Base-by-base conservation (phyloP, 2,797 vertebrate genomes). In the Helicolenus hilgendorfi region DNA sequence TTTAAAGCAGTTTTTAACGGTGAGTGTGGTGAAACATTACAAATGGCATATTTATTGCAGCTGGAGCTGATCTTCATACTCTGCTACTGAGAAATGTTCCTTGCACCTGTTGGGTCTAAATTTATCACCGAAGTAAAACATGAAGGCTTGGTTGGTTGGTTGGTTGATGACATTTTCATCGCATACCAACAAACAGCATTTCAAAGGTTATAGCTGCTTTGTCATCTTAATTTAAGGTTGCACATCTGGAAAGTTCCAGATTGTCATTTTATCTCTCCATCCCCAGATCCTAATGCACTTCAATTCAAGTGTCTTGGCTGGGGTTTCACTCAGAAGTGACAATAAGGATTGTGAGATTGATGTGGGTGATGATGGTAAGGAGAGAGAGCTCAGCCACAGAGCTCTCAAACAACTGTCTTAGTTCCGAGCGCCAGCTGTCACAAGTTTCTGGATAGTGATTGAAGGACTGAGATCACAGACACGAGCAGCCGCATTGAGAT, bases 401-500 rank as follows among this genome's bases (percentile, higher is more conserved):
- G 49, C 81, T 83, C 73, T 74, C 20, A 71, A 73, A 81, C 59
- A 56, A 20, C n/a, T 20, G 71, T 35, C 72, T 89, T 69, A 69
- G 63, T 77, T 81, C 64, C 89, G 71, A 78, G 65, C 53, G 2
- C 81, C 72, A 62, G 68, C 72, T 72, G 76, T 53, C 73, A 58
- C 62, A 70, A 9, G 33, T 79, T 79, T 58, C 53, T n/a, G 60
- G 45, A 15, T 1, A 18, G 55, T 6, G 53, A 26, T 49, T 72
- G 70, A 41, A 63, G 24, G 79, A 72, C 59, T 62, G 24, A 72
- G 67, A 84, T 81, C 0, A 14, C 10, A 11, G 56, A 68, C 22
- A 22, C 8, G 10, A 81, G 70, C 41, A n/a, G 65, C 72, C 33
- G 14, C 5, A 20, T 58, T 14, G 55, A 71, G n/a, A 62, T 84